Base-by-base conservation (phyloP, 2,888 invertebrate species). In the Dicycla oo region DNA sequence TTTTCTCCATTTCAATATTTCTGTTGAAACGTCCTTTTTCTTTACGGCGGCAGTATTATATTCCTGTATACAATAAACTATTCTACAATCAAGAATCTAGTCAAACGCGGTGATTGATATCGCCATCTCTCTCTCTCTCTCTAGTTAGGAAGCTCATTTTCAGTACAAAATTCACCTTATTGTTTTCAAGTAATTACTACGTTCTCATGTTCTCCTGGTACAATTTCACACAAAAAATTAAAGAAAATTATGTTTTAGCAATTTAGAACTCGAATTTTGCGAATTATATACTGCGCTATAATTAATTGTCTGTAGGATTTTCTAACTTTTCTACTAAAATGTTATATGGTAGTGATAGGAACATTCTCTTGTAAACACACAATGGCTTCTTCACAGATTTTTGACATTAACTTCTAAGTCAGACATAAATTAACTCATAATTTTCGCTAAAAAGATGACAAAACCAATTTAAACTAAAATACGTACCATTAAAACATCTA, bases 401-500 rank as follows among this genome's bases (percentile, higher is more conserved):
- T 75, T 34, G 69, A 63, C 34, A 53, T 69, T 69, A n/a, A 63
- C 45, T 76, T 75, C 23, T 26, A 53, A 63, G 10, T 30, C 38
- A 47, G 40, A n/a, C 56, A 8, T 34, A 40, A 34, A 47, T 18
- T 4, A 47, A 20, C 3, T 40, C 11, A 6, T 49, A 34, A 57
- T 47, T 65, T 57, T 43, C 5, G 11, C 20, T 7, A 68, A 47
- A 66, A 56, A 20, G 3, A 34, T 18, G 1, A 6, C n/a, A 18
- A 34, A 65, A 53, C 3, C 3, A 20, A 43, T 56, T 61, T 26
- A 30, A 67, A 73, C 0, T 11, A 11, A 34, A 53, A 69, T 54
- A 69, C 84, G 4, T 82, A 84, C 84, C 84, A 84, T 84, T 75
- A 75, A 84, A 78, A 77, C 60, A 15, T 72, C 63, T 58, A 78